Evolutionary conservation across 2,888 invertebrate genomes (phyloP), one percentile per base, ranked within the genome.

Genomic region (Clunio marinus): DNA sequence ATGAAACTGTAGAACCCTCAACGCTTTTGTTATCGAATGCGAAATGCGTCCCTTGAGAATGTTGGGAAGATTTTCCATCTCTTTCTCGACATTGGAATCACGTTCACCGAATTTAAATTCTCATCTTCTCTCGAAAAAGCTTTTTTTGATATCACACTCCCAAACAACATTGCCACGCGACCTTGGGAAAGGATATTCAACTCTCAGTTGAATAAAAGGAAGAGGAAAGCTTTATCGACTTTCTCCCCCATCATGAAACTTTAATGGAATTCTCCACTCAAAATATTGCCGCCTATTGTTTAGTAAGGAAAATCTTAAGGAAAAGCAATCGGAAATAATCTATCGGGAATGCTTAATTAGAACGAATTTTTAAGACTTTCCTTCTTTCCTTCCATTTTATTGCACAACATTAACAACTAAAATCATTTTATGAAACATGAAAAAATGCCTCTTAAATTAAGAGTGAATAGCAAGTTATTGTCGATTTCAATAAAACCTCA

Each of bases 101-200:
- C 57, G 25, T 10, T 15, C 20, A 24, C 24, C 13, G 25, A 57
- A 57, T 32, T 32, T 32, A 20, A 35, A 27, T 51, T 55, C 41
- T 45, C 20, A 20, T 63, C 15, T 27, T n/a, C 45, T 24, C 35
- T 66, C 27, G 51, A 22, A 51, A 51, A 22, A n/a, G 51, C 51
- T 17, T 7, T n/a, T 51, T 17, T 51, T n/a, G n/a, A n/a, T n/a
- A n/a, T n/a, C 41, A 41, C 2, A 10, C 41, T 41, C 10, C n/a
- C n/a, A n/a, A n/a, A 20, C 13, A 37, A 27, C 0, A 17, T 27
- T 32, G 28, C 32, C 32, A 32, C 59, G 28, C 35, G 66, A 55
- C 66, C 66, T 66, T 66, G 66, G 24, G 46, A 17, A 66, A 66
- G 66, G 55, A 66, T 32, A 55, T 55, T 66, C 51, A 66, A 66